A percentile compares a stretch with the other conserved stretches of the same genome.
phyloP scores from a whole-genome alignment of 2,888 invertebrate genomes.

The Drosophila mimica region DNA sequence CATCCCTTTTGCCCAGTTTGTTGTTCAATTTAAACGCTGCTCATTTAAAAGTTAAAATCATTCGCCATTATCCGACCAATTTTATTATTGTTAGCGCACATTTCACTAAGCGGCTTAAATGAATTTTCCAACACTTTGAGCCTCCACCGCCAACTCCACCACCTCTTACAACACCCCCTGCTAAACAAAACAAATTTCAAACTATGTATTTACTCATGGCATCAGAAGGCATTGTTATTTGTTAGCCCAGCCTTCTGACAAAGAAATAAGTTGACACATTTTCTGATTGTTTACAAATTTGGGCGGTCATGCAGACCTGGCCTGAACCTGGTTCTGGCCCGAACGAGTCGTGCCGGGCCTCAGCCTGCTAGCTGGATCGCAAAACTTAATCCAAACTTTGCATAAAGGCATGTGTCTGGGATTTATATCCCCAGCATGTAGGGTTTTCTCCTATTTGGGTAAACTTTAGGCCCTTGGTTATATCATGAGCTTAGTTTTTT shows the following conservation, averaged over 20 bases:
- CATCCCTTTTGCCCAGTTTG: conserved; percentile 5
- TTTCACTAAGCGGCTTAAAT: conserved; percentile 75
- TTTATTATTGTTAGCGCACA: conserved; percentile 66
- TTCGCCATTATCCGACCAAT: conserved; percentile 58
- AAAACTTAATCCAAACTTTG: conserved; percentile 78
- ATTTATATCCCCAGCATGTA: conserved; percentile 65
- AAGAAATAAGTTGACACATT: conserved; percentile 78
- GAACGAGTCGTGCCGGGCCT: conserved; percentile 20
- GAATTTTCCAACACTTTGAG: conserved; percentile 61
- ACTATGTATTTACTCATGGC: conserved; percentile 79
- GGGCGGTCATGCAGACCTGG: conserved; percentile 61
- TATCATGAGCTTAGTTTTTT: conserved; percentile 47
- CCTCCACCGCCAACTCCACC: background rate
- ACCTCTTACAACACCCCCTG: too few relatives aligned
- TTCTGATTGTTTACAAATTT: conserved; percentile 78
- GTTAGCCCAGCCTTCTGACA: conserved; percentile 24
- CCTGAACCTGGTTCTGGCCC: conserved; percentile 13
- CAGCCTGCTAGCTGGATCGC: conserved; percentile 29
- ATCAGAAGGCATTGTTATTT: conserved; percentile 69
- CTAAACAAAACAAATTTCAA: conserved; percentile 66
- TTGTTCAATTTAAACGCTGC: conserved; percentile 49
- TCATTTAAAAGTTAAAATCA: conserved; percentile 62
- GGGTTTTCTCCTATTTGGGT: conserved; percentile 49
- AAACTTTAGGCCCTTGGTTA: conserved; percentile 52
- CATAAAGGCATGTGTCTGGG: conserved; percentile 75